phyloP scores from a whole-genome alignment of 2,113 vertebrate genomes.

The Thalassarche chlororhynchos region DNA sequence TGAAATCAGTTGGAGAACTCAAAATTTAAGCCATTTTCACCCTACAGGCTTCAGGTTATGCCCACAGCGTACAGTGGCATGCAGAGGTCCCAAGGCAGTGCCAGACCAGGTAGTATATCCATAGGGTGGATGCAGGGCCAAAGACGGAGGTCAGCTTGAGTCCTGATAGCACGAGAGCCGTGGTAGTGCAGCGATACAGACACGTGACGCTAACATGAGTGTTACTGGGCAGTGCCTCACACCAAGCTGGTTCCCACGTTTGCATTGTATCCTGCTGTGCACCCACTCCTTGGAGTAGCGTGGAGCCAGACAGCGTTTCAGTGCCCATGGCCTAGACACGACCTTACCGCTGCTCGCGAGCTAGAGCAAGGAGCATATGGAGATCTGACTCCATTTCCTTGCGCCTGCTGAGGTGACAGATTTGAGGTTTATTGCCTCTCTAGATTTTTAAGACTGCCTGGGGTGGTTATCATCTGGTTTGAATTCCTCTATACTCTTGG shows the following conservation, averaged over 20 bases:
- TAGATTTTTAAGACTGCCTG: neutral
- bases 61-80: neutral
- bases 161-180: neutral
- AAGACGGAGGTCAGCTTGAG: neutral
- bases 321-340: neutral
- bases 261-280: neutral
- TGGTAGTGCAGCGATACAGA: neutral
- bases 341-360: neutral
- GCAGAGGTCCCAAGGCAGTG: neutral
- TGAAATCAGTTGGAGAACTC: neutral
- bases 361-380: neutral
- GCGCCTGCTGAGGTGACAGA: neutral
- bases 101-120: neutral
- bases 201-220: neutral
- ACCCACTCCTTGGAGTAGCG: rapidly evolving
- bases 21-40: neutral
- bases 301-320: neutral
- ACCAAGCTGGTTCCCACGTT: neutral
- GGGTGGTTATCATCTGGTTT: neutral
- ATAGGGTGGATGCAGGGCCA: too few relatives aligned
- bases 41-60: neutral
- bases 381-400: neutral
- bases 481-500: neutral
- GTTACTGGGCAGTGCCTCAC: neutral
- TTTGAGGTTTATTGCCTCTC: neutral